A percentile compares a stretch with the other conserved stretches of the same genome.
These are phyloP conservation scores for Exocentrus adspersus DNA, from an alignment of 2,888 invertebrate genomes.

Conservation along the genomic window DNA sequence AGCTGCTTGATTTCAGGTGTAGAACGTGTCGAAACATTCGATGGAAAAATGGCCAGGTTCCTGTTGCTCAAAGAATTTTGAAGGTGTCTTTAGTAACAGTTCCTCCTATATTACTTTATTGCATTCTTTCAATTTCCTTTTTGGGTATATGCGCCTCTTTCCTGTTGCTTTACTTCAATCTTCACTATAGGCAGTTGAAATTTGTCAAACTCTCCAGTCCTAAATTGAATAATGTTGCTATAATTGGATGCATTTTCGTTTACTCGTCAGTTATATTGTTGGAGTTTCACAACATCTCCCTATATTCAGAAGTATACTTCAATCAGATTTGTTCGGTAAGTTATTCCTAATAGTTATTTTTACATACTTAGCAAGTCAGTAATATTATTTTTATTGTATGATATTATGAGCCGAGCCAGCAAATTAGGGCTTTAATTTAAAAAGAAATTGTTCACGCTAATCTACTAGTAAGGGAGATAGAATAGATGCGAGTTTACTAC, in stretches of 20 bases:
- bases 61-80: slow-evolving; percentile 81
- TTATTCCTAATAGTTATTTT: slow-evolving; percentile 40
- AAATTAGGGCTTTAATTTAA: no score
- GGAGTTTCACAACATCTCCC: slow-evolving; percentile 84
- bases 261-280: slow-evolving; percentile 88
- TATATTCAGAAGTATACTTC: slow-evolving; percentile 75
- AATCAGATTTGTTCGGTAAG: slow-evolving; percentile 89
- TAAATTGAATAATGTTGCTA: slow-evolving; percentile 90
- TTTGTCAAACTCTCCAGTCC: slow-evolving; percentile 94
- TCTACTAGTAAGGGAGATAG: no score
- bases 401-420: no score
- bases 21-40: slow-evolving; percentile 72
- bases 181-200: slow-evolving; percentile 84
- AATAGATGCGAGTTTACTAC: no score
- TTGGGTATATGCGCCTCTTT: slow-evolving; percentile 80
- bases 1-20: slow-evolving; percentile 75
- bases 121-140: slow-evolving; percentile 76
- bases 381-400: slow-evolving; percentile 32
- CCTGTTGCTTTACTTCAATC: slow-evolving; percentile 82
- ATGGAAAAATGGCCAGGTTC: slow-evolving; percentile 83
- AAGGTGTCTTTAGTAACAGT: slow-evolving; percentile 81
- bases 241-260: slow-evolving; percentile 90
- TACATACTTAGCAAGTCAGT: not conserved
- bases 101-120: slow-evolving; percentile 78
- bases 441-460: no score